A percentile compares a stretch with the other conserved stretches of the same genome.
Conservation (phyloP, 1,140 invertebrate genomes). For the Apocrypta bakeri region DNA sequence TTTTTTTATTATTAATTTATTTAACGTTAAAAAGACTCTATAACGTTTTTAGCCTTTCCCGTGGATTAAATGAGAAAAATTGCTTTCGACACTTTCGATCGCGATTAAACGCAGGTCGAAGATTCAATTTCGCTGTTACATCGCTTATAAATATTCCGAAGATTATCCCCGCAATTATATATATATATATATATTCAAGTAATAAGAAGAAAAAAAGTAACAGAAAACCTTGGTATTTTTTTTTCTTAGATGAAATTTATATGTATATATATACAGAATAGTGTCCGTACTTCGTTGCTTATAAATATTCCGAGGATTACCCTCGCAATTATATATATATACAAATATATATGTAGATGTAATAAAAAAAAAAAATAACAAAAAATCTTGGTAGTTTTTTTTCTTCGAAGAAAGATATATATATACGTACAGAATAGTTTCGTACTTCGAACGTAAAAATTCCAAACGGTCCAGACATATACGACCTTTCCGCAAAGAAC, state of each 20-base stretch:
- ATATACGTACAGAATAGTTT: neutral
- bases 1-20: neutral
- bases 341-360: neutral
- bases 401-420: neutral
- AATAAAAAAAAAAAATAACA: neutral
- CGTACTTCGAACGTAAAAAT: conserved; percentile 61
- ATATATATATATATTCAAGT: no score
- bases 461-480: conserved; percentile 58
- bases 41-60: neutral
- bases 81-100: no score
- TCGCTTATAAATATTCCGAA: neutral
- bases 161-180: no score
- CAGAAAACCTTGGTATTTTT: no score
- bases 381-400: neutral
- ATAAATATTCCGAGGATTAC: conserved; percentile 18
- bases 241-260: no score
- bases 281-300: neutral
- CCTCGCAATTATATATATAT: conserved; percentile 49
- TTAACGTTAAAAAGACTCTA: neutral
- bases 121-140: neutral
- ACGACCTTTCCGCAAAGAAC: conserved; percentile 38
- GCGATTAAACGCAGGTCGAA: conserved; percentile 16
- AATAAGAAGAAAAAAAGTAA: neutral
- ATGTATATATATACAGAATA: no score
- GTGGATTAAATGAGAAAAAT: no score